phyloP scores from a whole-genome alignment of 53 echinoderm and acorn worm genomes.

The Pentamera pediparva region DNA sequence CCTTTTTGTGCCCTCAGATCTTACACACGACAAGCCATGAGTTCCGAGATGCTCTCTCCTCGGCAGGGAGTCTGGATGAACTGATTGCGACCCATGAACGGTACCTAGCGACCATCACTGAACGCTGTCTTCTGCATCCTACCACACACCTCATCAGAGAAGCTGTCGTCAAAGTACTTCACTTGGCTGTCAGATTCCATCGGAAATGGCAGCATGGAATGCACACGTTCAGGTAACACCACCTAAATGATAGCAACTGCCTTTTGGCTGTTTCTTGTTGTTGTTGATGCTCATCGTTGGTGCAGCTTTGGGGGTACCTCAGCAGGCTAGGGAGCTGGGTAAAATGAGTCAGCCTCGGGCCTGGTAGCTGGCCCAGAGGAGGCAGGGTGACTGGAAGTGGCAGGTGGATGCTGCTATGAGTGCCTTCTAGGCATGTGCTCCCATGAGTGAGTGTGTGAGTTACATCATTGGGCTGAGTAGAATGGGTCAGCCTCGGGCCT shows the following conservation, averaged over 20 bases:
- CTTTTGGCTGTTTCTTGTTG: background rate
- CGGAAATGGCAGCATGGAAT: constrained; percentile 81
- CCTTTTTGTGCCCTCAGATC: constrained; percentile 44
- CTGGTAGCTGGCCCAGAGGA: too few relatives aligned
- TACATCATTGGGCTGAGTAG: too few relatives aligned
- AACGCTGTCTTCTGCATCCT: constrained; percentile 80
- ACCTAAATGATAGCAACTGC: background rate
- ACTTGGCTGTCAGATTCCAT: constrained; percentile 76
- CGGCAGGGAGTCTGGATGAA: constrained; percentile 61
- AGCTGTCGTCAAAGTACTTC: constrained; percentile 84
- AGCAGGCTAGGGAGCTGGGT: background rate
- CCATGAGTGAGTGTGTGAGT: too few relatives aligned
- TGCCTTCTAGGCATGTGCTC: too few relatives aligned
- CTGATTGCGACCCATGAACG: constrained; percentile 53
- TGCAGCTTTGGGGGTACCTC: too few relatives aligned
- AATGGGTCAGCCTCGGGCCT: too few relatives aligned
- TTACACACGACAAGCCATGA: constrained; percentile 94
- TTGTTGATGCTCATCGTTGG: too few relatives aligned
- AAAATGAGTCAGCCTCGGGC: too few relatives aligned
- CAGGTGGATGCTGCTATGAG: too few relatives aligned
- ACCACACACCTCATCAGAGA: constrained; percentile 77
- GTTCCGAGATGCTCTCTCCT: constrained; percentile 56
- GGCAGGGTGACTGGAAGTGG: too few relatives aligned
- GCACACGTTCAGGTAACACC: constrained; percentile 68
- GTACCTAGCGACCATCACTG: constrained; percentile 69